Conservation (phyloP, 2,888 invertebrate genomes). For the Cyaniris semiargus region DNA sequence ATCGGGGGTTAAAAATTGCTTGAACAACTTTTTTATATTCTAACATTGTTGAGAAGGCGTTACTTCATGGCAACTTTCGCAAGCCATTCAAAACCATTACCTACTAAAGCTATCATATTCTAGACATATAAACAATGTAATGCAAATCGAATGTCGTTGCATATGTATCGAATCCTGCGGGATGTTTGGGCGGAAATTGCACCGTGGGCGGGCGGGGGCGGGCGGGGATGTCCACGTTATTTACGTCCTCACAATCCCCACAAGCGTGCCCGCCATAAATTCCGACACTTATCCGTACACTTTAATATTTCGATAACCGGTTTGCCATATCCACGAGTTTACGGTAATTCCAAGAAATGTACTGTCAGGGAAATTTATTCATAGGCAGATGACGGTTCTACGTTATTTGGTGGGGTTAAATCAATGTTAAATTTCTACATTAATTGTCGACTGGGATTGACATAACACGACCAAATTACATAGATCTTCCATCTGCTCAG, state of each 20-base stretch:
- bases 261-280: slow-evolving; percentile 16
- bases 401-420: no score
- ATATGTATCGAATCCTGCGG: slow-evolving; percentile 36
- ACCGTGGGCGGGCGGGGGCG: slow-evolving; percentile 34
- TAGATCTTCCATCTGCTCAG: no score
- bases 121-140: background rate
- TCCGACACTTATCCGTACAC: slow-evolving; percentile 29
- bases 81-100: no score
- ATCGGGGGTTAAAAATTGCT: no score
- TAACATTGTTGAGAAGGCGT: no score
- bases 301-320: slow-evolving; percentile 20
- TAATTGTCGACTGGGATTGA: no score
- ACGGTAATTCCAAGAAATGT: background rate
- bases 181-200: slow-evolving; percentile 39
- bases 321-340: background rate
- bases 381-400: no score
- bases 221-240: slow-evolving; percentile 38
- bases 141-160: background rate
- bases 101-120: background rate
- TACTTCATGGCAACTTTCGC: no score
- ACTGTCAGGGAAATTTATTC: background rate
- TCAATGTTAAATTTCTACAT: no score
- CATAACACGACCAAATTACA: no score
- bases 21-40: no score
- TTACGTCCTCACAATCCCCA: slow-evolving; percentile 38